Conservation (phyloP, 2,888 invertebrate species). For the Smittia sp. region DNA sequence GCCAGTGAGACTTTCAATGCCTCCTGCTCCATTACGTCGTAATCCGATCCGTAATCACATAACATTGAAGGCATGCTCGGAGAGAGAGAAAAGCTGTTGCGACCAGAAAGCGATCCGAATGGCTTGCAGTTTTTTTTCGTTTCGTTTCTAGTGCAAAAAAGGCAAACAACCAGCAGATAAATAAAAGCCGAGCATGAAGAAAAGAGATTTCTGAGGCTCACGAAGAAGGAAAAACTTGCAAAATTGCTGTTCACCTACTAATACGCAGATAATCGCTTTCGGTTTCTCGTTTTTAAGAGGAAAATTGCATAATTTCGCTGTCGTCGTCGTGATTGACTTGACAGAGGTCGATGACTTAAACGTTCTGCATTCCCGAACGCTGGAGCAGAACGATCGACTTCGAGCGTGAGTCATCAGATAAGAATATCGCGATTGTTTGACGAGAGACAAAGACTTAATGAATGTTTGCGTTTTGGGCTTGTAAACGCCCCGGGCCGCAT, state of each 20-base stretch:
- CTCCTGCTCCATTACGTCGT: conserved; percentile 1
- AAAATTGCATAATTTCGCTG: conserved; percentile 26
- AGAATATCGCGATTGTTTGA: not conserved
- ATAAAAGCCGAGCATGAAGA: conserved; percentile 12
- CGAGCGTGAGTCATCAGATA: not conserved
- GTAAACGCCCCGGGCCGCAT: not conserved
- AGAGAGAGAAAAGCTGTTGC: not conserved
- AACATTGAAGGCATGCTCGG: conserved; percentile 1
- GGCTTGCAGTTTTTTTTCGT: not conserved
- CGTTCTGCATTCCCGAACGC: too few species aligned
- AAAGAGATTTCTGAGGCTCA: conserved; percentile 8
- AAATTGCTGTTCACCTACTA: conserved; percentile 39
- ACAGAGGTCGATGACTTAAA: conserved; percentile 20
- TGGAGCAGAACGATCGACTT: too few species aligned
- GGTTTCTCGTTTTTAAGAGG: not conserved
- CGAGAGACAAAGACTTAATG: not conserved
- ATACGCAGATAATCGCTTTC: conserved; percentile 40
- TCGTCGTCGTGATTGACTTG: conserved; percentile 14
- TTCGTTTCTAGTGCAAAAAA: not conserved
- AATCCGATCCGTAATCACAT: conserved; percentile 13
- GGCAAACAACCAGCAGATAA: conserved; percentile 14
- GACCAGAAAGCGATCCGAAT: not conserved
- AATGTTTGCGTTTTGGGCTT: not conserved
- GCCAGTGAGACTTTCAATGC: not conserved
- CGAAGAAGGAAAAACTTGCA: conserved; percentile 32